phyloP scores from a whole-genome alignment of 1,140 invertebrate species.

The Drosophila busckii region DNA sequence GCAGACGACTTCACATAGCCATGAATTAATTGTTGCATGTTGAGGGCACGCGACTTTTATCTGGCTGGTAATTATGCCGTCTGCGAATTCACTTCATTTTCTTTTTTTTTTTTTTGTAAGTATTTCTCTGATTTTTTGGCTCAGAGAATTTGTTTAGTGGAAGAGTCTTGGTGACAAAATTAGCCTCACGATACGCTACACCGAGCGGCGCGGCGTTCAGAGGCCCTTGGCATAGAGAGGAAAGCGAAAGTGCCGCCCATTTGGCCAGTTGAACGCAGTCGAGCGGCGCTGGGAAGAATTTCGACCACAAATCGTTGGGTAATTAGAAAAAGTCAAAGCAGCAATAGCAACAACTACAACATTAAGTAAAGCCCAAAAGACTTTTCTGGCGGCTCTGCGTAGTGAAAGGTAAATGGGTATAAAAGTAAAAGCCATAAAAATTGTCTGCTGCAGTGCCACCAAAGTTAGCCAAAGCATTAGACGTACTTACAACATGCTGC shows the following conservation, averaged over 20 bases:
- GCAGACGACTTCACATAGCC: slow-evolving; percentile 10
- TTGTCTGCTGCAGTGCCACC: slow-evolving; percentile 44
- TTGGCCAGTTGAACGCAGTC: slow-evolving; percentile 58
- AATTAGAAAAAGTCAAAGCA: slow-evolving; percentile 64
- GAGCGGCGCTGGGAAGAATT: slow-evolving; percentile 74
- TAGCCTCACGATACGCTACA: slow-evolving; percentile 49
- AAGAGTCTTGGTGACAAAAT: slow-evolving; percentile 57
- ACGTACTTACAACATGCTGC: slow-evolving; percentile 52
- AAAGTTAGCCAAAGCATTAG: slow-evolving; percentile 25
- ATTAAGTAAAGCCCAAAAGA: slow-evolving; percentile 37
- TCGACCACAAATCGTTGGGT: slow-evolving; percentile 71
- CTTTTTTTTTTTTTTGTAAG: too few species aligned
- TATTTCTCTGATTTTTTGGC: too few species aligned
- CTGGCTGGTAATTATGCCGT: slow-evolving; percentile 46
- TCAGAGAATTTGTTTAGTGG: slow-evolving; percentile 46
- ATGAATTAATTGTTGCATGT: slow-evolving; percentile 45
- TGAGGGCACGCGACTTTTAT: slow-evolving; percentile 59
- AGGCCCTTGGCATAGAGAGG: slow-evolving; percentile 49
- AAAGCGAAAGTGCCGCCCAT: slow-evolving; percentile 70
- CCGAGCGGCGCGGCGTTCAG: slow-evolving; percentile 15
- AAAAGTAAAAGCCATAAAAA: slow-evolving; percentile 56
- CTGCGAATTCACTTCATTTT: slow-evolving; percentile 47
- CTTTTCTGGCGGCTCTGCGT: slow-evolving; percentile 39
- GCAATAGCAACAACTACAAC: slow-evolving; percentile 4
- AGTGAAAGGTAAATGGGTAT: slow-evolving; percentile 73